Base-by-base conservation (phyloP, 2,797 vertebrate genomes). In the Eulemur rubriventer region DNA sequence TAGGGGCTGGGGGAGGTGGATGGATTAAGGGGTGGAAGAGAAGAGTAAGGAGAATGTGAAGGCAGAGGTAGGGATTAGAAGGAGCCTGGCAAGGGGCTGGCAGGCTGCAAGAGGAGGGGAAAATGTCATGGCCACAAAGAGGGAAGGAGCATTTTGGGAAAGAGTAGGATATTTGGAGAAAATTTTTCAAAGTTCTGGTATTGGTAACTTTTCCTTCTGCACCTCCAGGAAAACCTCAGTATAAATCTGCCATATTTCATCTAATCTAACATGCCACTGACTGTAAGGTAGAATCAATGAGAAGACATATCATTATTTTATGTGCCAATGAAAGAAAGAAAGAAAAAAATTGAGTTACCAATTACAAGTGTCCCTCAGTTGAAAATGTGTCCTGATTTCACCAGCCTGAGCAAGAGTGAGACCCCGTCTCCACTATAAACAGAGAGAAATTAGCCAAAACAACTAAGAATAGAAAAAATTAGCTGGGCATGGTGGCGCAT, bases 111-210 rank as follows among this genome's bases (percentile, higher is more conserved):
- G 57, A 85, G 7, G 26, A 41, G 41, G 12, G 16, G 46, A 28
- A 35, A 59, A 20, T 26, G 35, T 48, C 72, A 13, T 24, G 65
- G 65, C n/a, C 38, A 35, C 26, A 35, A 75, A 13, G 22, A 81
- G 48, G 82, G 33, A 17, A 81, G 26, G 28, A n/a, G 63, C 61
- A 87, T 86, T 48, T 59, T 16, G 86, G 50, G 14, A 81, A 81
- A 88, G 10, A 50, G 16, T 43, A 16, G 67, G 33, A 33, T 63
- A 78, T 33, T 41, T 41, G 89, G 70, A 83, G 63, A 91, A 72
- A 41, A 76, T 26, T 92, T 91, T 75, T 87, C 46, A 52, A 91
- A 92, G 63, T 87, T 90, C 76, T 90, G 41, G 38, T 46, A 78
- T 13, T 57, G 26, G 16, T 78, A 80, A 90, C 1, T 92, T 76